phyloP scores from a whole-genome alignment of 2,113 vertebrate genomes.

The Quiscalus mexicanus region DNA sequence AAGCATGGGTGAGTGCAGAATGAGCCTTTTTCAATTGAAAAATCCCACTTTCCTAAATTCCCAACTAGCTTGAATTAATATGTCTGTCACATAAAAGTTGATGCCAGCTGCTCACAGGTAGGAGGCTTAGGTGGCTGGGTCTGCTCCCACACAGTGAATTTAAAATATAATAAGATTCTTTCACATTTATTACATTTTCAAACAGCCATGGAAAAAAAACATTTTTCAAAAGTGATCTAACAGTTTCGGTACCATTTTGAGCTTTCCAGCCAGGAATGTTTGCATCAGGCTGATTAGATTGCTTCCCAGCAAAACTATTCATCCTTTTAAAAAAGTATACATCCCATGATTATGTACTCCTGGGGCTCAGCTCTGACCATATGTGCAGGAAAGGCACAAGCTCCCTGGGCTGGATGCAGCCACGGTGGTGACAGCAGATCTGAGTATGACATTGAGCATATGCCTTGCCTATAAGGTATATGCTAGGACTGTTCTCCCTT shows the following conservation, averaged over 20 bases:
- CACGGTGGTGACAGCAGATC: background rate
- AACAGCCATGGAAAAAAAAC: background rate
- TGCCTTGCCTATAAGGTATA: background rate
- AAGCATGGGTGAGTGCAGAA: background rate
- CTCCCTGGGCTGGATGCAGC: background rate
- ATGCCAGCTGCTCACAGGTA: background rate
- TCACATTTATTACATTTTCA: background rate
- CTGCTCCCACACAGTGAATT: background rate
- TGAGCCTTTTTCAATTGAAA: background rate
- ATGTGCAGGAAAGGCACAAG: conserved; percentile 9
- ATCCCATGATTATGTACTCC: background rate
- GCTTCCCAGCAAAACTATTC: background rate
- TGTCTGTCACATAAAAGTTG: background rate
- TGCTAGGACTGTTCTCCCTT: background rate
- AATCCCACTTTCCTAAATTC: background rate
- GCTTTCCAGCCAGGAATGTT: background rate
- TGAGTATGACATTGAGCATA: conserved; percentile 41
- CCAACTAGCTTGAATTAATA: background rate
- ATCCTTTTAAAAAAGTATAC: background rate
- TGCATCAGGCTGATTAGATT: background rate
- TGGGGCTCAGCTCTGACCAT: background rate
- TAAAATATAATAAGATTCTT: background rate
- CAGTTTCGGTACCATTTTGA: background rate
- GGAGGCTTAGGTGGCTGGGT: background rate
- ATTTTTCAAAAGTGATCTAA: background rate